Conservation (phyloP, 2,888 invertebrate genomes). For the Rapana venosa region DNA sequence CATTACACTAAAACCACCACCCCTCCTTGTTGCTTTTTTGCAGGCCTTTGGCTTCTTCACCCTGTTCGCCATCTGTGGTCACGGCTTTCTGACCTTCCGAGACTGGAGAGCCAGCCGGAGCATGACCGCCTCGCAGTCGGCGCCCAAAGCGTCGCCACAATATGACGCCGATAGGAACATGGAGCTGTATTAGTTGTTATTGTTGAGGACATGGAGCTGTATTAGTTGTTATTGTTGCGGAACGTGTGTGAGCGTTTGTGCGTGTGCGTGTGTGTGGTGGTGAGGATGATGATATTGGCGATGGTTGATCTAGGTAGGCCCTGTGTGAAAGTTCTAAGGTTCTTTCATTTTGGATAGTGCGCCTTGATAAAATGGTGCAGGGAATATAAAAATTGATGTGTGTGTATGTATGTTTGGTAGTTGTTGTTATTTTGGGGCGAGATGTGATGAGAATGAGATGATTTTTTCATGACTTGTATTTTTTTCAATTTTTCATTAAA, state of each 20-base stretch:
- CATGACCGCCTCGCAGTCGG: neutral
- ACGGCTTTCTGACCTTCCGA: conserved; percentile 45
- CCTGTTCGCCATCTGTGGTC: conserved; percentile 34
- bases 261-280: neutral
- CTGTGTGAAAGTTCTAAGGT: no score
- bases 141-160: conserved; percentile 39
- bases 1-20: no score
- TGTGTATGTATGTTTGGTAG: no score
- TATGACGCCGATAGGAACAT: conserved; percentile 50
- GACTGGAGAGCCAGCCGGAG: conserved; percentile 38
- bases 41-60: conserved; percentile 54
- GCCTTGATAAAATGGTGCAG: no score
- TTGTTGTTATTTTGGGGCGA: no score
- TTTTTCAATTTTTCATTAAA: no score
- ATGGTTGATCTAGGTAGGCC: no score
- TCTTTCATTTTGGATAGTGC: no score
- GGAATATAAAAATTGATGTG: no score
- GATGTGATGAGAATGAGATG: no score
- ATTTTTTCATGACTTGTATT: no score
- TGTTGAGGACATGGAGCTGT: neutral
- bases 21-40: neutral
- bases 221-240: neutral
- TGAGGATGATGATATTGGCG: no score
- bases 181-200: conserved; percentile 48
- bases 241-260: neutral